These are phyloP conservation scores for Lamprotornis superbus DNA, from an alignment of 2,113 vertebrate genomes.

Conservation along the genomic window DNA sequence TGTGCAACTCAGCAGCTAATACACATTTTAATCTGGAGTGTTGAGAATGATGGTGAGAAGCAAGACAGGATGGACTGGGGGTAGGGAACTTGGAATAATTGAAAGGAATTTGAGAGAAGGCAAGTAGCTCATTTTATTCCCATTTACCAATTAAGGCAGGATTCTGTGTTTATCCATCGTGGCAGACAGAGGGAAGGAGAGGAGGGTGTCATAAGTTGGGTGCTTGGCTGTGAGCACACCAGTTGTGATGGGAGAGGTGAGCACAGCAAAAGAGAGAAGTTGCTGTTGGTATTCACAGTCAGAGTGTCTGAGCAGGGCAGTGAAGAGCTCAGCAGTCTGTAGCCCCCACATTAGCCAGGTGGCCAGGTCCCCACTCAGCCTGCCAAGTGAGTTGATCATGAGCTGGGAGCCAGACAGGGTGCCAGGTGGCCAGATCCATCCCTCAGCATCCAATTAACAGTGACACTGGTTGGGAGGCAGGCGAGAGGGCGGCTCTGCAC, in stretches of 20 bases:
- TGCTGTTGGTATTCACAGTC: background rate
- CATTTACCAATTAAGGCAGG: background rate
- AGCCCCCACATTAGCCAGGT: conserved; percentile 48
- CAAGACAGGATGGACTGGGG: background rate
- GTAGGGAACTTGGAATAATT: background rate
- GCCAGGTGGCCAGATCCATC: conserved; percentile 65
- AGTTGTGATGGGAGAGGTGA: background rate
- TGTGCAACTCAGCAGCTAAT: background rate
- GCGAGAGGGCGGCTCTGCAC: background rate
- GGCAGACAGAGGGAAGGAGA: background rate
- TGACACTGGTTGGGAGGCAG: conserved; percentile 8
- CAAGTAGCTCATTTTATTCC: background rate
- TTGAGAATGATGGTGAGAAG: background rate
- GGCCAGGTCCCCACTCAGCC: conserved; percentile 46
- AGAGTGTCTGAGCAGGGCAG: background rate
- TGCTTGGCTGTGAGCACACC: background rate
- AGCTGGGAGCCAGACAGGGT: conserved; percentile 46
- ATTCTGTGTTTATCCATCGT: background rate
- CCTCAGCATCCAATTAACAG: conserved; percentile 42
- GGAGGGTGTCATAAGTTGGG: background rate
- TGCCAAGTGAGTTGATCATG: conserved; percentile 9
- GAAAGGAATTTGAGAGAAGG: background rate
- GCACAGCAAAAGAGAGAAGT: background rate
- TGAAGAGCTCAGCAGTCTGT: background rate
- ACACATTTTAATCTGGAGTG: background rate